phyloP scores from a whole-genome alignment of 2,113 vertebrate species.

The Phylloscopus trochiloides region DNA sequence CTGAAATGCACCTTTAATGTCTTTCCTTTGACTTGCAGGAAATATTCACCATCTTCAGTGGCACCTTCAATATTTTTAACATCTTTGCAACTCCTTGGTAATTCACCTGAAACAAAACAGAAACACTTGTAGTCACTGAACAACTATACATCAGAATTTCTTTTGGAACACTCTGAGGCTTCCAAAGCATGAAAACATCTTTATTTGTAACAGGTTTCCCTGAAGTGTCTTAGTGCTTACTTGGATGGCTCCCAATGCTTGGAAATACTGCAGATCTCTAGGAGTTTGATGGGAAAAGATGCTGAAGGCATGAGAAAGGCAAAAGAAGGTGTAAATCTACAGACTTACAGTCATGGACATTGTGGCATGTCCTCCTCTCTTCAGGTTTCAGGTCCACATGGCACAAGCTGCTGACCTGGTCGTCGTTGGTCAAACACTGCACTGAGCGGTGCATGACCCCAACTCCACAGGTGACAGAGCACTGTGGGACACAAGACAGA shows the following conservation, averaged over 20 bases:
- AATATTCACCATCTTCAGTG: slow-evolving; percentile 83
- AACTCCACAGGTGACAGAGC: slow-evolving; percentile 85
- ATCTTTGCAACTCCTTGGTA: slow-evolving; percentile 85
- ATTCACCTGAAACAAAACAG: slow-evolving; percentile 76
- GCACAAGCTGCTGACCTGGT: slow-evolving; percentile 79
- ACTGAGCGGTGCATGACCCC: slow-evolving; percentile 88
- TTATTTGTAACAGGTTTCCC: neutral
- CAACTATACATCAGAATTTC: neutral
- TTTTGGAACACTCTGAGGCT: neutral
- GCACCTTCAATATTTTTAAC: slow-evolving; percentile 72
- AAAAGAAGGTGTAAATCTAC: neutral
- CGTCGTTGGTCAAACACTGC: slow-evolving; percentile 82
- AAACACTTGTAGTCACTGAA: neutral
- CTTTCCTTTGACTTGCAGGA: slow-evolving; percentile 85
- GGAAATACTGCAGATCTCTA: neutral
- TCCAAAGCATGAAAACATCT: neutral
- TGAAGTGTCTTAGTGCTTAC: neutral
- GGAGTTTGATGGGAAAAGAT: neutral
- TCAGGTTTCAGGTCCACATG: slow-evolving; percentile 76
- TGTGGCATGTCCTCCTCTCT: slow-evolving; percentile 80
- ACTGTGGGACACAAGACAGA: slow-evolving; percentile 72
- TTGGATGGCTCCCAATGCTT: neutral
- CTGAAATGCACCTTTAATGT: slow-evolving; percentile 78
- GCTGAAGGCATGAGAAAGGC: neutral
- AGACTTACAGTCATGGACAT: slow-evolving; percentile 85